Percentiles rank a stretch among this genome's conserved stretches.
These are phyloP conservation scores for Myrmecophaga tridactyla DNA, from an alignment of 2,113 vertebrate genomes.

Conservation along the genomic window DNA sequence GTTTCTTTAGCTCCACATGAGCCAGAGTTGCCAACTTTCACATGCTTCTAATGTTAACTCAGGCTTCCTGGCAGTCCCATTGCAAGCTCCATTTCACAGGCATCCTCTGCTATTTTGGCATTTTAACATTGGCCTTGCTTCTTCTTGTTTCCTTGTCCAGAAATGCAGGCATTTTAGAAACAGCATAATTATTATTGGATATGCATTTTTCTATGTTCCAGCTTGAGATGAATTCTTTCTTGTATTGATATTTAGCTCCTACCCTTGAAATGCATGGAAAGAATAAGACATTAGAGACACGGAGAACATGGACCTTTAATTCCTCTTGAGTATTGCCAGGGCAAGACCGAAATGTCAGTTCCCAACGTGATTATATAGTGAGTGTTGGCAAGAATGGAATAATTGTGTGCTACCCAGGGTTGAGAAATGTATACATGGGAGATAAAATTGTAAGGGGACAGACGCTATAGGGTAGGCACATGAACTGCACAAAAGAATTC, in stretches of 20 bases:
- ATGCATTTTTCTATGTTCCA: conserved; percentile 17
- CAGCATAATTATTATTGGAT: conserved; percentile 58
- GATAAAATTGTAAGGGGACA: conserved; percentile 67
- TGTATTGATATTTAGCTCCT: conserved; percentile 33
- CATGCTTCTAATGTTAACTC: conserved; percentile 67
- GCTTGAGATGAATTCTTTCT: conserved; percentile 27
- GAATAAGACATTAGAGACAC: conserved; percentile 70
- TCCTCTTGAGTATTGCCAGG: conserved; percentile 74
- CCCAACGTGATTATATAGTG: conserved; percentile 73
- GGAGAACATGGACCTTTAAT: conserved; percentile 70
- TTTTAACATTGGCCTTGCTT: conserved; percentile 64
- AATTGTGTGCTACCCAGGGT: conserved; percentile 54
- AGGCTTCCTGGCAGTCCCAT: conserved; percentile 61
- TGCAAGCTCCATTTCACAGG: conserved; percentile 50
- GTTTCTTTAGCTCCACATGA: conserved; percentile 60
- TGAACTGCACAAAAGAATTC: conserved; percentile 77
- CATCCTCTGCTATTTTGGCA: conserved; percentile 56
- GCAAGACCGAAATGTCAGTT: conserved; percentile 77
- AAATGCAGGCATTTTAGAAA: conserved; percentile 52
- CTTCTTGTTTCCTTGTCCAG: conserved; percentile 68
- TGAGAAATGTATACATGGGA: conserved; percentile 69
- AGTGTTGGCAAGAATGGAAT: conserved; percentile 78
- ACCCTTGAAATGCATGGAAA: conserved; percentile 25
- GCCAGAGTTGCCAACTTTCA: conserved; percentile 59
- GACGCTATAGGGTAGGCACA: conserved; percentile 66